Evolutionary conservation across 92 coral and sea anemone genomes (phyloP), one percentile per base, ranked within the genome.

Genomic region (Phenganax marumi): DNA sequence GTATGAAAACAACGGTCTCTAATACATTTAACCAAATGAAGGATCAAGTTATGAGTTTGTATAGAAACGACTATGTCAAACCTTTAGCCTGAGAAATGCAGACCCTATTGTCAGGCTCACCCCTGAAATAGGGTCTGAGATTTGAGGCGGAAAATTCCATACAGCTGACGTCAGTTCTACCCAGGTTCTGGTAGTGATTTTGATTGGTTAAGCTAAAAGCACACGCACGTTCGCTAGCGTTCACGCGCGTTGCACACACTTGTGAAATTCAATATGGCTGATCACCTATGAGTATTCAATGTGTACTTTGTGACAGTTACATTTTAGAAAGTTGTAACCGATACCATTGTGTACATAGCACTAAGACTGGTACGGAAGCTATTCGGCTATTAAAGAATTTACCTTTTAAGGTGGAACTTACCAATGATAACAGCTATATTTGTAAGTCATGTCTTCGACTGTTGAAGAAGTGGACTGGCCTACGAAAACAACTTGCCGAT

Each of bases 401-500:
- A 54, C 61, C 61, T 54, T 54, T 54, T 54, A 54, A 12, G 13
- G 61, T 54, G 13, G 18, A 54, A 54, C 61, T 54, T 54, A 12
- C 61, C 3, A 54, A 12, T 54, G 8, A 54, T 54, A 54, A 54
- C 13, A 54, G 61, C 18, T 54, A 54, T 14, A 52, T 52, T 52
- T 52, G 57, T 52, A 52, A 52, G 57, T 52, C 57, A 52, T 52
- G 57, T 52, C 57, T 52, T 52, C 57, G 57, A 54, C 61, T 54
- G 61, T 54, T 54, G 61, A 54, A 54, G 61, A 54, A 54, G 18
- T 54, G 61, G 61, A 54, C 13, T 12, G 61, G 8, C 61, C 61
- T 54, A 12, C 2, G 18, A 54, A n/a, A 54, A 54, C 61, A 54
- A 54, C 61, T 54, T 12, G 61, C 2, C 61, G 61, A 54, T 54